Conservation (phyloP, 2,888 invertebrate species). For the Cordylochernes scorpioides region DNA sequence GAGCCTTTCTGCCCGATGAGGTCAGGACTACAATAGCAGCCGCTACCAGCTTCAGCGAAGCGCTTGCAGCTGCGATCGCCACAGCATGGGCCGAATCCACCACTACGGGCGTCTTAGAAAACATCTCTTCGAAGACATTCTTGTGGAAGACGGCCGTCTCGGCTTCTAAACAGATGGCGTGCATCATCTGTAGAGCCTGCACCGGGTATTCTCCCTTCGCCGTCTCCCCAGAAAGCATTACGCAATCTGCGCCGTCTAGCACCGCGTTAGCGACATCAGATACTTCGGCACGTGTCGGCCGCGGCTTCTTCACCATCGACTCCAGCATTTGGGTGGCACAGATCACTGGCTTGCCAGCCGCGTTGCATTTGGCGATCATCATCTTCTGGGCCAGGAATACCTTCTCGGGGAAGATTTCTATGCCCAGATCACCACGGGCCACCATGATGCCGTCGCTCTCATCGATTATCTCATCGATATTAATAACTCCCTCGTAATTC, state of each 20-base stretch:
- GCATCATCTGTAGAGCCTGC: constrained; percentile 31
- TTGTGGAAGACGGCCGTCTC: constrained; percentile 41
- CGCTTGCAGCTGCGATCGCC: constrained; percentile 82
- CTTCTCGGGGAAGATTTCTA: constrained; percentile 1
- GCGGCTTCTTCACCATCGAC: constrained; percentile 5
- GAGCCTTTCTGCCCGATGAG: constrained; percentile 47
- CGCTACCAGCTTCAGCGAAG: constrained; percentile 61
- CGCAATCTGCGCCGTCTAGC: constrained; percentile 56
- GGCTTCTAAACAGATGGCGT: constrained; percentile 81
- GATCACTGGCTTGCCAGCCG: constrained; percentile 5
- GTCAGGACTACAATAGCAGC: constrained; percentile 68
- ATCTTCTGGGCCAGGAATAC: constrained; percentile 4
- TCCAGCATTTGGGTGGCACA: constrained; percentile 10
- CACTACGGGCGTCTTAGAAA: constrained; percentile 13
- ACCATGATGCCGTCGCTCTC: constrained; percentile 8
- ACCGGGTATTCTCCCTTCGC: constrained; percentile 52
- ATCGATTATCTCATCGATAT: constrained; percentile 5
- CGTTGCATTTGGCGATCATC: constrained; percentile 3
- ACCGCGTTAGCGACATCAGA: neutral
- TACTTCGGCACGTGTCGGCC: neutral
- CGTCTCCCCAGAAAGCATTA: constrained; percentile 97
- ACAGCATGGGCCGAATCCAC: constrained; percentile 68
- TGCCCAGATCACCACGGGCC: constrained; percentile 7
- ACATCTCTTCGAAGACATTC: constrained; percentile 14
- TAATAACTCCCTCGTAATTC: constrained; percentile 4